Percentiles rank a stretch among this genome's conserved stretches.
Evolutionary conservation across 2,888 invertebrate species (phyloP).

Genomic region (Spicauda simplicius): DNA sequence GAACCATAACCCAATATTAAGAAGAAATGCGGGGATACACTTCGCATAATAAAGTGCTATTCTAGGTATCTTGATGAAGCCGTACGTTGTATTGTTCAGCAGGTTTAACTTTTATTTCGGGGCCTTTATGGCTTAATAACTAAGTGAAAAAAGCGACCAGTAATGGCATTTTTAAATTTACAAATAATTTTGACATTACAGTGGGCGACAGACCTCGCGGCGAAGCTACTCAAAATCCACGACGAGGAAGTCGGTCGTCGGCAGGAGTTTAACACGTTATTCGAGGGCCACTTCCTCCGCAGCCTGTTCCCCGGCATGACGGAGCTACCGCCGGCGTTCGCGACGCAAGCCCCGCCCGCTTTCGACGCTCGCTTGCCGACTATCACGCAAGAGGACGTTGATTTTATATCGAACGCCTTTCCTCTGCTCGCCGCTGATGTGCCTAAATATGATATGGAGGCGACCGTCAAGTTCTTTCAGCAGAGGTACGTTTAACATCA

Average conservation of each 20-base stretch:
- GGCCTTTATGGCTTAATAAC: no score
- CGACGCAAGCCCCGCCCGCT: conserved; percentile 90
- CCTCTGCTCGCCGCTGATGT: conserved; percentile 88
- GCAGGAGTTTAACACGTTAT: conserved; percentile 90
- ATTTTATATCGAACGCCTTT: conserved; percentile 86
- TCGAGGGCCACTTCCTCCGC: conserved; percentile 94
- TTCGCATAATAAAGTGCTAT: no score
- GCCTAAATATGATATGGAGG: conserved; percentile 88
- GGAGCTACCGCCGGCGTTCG: conserved; percentile 93
- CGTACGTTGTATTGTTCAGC: no score
- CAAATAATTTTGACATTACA: conserved; percentile 54
- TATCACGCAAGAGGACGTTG: conserved; percentile 86
- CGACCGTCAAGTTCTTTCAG: conserved; percentile 89
- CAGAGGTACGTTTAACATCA: conserved; percentile 70
- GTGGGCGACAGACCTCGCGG: conserved; percentile 94
- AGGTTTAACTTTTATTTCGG: no score
- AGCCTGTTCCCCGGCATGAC: conserved; percentile 96
- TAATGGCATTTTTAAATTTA: no score
- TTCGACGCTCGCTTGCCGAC: conserved; percentile 90
- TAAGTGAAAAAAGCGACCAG: no score
- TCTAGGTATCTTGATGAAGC: no score
- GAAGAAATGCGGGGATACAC: no score
- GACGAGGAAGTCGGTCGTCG: conserved; percentile 92
- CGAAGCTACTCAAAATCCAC: conserved; percentile 91
- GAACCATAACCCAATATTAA: no score